A percentile compares a stretch with the other conserved stretches of the same genome.
These are phyloP conservation scores for Lysandra bellargus DNA, from an alignment of 2,888 invertebrate genomes.

Conservation along the genomic window DNA sequence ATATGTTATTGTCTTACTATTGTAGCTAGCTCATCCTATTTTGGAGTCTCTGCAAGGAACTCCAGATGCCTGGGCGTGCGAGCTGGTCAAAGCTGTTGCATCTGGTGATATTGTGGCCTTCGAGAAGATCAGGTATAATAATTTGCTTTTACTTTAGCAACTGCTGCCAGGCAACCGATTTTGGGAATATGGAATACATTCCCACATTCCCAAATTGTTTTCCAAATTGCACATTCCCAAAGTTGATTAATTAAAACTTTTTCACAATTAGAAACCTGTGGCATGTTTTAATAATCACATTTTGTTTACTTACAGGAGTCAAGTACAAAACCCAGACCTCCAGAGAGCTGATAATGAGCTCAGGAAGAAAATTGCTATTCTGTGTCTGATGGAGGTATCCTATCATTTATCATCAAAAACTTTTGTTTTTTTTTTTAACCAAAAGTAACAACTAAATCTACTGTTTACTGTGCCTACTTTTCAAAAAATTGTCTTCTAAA, in stretches of 20 bases:
- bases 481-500: no score
- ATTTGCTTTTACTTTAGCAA: background rate
- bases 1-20: background rate
- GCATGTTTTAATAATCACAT: no score
- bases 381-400: conserved; percentile 95
- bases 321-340: conserved; percentile 91
- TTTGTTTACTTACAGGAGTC: conserved; percentile 54
- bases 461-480: no score
- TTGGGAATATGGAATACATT: no score
- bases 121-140: conserved; percentile 58
- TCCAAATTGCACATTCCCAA: no score
- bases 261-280: no score
- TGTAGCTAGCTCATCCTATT: conserved; percentile 95
- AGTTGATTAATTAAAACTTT: no score
- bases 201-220: no score
- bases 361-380: conserved; percentile 94
- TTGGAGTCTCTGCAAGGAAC: conserved; percentile 91
- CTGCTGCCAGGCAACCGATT: background rate
- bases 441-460: no score
- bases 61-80: conserved; percentile 92
- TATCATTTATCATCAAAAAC: background rate
- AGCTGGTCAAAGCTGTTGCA: conserved; percentile 92
- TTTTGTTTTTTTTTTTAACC: no score
- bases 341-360: conserved; percentile 89
- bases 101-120: conserved; percentile 88